Conservation (phyloP, 2,797 vertebrate genomes). For the Arvicola amphibius region DNA sequence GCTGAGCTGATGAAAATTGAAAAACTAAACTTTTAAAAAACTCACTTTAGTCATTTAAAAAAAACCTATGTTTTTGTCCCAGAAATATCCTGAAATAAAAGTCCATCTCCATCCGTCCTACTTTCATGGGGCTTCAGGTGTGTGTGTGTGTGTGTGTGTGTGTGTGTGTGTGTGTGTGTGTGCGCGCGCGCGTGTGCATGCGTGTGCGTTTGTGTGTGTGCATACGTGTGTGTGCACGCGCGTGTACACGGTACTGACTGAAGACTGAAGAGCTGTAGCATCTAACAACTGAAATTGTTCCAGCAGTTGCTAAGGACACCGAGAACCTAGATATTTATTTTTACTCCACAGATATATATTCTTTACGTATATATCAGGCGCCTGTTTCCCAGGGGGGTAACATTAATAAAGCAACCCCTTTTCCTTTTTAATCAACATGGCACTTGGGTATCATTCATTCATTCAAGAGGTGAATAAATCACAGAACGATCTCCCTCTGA, state of each 20-base stretch:
- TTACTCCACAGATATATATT: not conserved
- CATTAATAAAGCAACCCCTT: slow-evolving; percentile 41
- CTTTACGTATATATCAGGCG: not conserved
- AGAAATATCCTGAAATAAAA: slow-evolving; percentile 67
- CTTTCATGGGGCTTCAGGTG: slow-evolving; percentile 27
- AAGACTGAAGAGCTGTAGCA: not conserved
- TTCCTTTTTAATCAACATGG: slow-evolving; percentile 31
- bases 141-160: not conserved
- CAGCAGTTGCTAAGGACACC: slow-evolving; percentile 14
- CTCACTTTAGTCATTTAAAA: slow-evolving; percentile 1
- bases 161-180: not conserved
- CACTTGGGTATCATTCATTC: slow-evolving; percentile 25
- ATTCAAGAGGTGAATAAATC: slow-evolving; percentile 30
- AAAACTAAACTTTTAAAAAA: not conserved
- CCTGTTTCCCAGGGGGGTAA: not conserved
- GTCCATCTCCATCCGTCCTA: not conserved
- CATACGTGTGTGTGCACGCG: not conserved
- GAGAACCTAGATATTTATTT: slow-evolving; percentile 17
- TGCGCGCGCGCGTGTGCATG: not conserved
- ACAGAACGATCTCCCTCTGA: slow-evolving; percentile 38
- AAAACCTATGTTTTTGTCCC: not conserved
- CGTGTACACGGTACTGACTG: not conserved
- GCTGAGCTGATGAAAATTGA: slow-evolving; percentile 9
- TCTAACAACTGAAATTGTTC: slow-evolving; percentile 39
- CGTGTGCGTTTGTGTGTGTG: not conserved